Evolutionary conservation across 2,113 vertebrate species (phyloP), one percentile per base, ranked within the genome.

Genomic region (Mastomys coucha): DNA sequence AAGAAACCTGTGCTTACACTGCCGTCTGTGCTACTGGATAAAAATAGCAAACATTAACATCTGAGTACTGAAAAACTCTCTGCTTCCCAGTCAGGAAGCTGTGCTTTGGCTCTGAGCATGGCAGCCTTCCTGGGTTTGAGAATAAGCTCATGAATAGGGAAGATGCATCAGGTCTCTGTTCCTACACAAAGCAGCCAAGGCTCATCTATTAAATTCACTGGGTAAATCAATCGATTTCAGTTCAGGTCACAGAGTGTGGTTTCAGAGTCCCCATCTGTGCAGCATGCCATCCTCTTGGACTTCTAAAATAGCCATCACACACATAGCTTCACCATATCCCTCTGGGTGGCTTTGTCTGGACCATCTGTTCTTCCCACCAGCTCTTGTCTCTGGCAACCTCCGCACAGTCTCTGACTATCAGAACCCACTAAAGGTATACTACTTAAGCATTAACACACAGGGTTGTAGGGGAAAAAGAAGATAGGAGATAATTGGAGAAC

Each of bases 211-310:
- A 98, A 97, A 98, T 98, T 98, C 95, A 7, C 97, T 96, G 96
- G 94, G 97, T 97, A 98, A 98, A 99, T 98, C 97, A 98, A 97
- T 98, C 97, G 92, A 97, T 99, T 98, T 98, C 98, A 98, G 97
- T 98, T 97, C 98, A 98, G 69, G 11, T 98, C 98, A 99, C 98
- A 98, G 96, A 95, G 49, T 93, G 96, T 92, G 92, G 97, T 96
- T 98, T 98, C 96, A 69, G 97, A 97, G 97, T 96, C 97, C 96
- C 97, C 96, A 93, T 98, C 98, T 98, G 51, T 22, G 72, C 97
- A 95, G 97, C 94, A 20, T 8, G 70, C 93, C 91, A 88, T 95
- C 96, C 95, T 96, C 96, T 85, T 81, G 87, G 97, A 98, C 94
- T 98, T 96, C 97, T 97, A 96, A 98, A 98, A 98, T 97, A 98